Conservation (phyloP, 2,888 invertebrate species). For the Pyrrhia umbra region DNA sequence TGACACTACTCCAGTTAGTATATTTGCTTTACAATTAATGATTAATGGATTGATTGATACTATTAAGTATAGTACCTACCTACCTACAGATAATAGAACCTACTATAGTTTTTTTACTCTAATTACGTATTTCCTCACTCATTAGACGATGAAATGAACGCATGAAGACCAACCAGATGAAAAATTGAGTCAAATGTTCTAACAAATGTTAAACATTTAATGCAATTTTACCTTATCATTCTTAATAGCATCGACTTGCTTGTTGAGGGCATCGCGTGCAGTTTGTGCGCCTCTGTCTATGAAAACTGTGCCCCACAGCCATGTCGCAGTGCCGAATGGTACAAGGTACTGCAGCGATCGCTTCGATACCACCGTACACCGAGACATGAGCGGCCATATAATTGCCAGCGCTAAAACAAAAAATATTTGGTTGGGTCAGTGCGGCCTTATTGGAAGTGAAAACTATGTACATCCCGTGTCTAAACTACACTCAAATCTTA, state of each 20-base stretch:
- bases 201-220: conserved; percentile 19
- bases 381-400: conserved; percentile 95
- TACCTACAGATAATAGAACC: too few relatives aligned
- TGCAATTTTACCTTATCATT: conserved; percentile 89
- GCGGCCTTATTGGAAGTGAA: neutral
- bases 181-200: conserved; percentile 31
- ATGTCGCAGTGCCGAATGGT: conserved; percentile 95
- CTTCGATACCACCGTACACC: conserved; percentile 95
- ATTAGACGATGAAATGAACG: neutral
- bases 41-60: neutral
- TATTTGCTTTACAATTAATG: conserved; percentile 3
- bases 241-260: conserved; percentile 92
- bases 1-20: conserved; percentile 35
- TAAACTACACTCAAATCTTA: neutral
- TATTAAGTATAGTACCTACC: too few relatives aligned
- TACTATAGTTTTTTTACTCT: too few relatives aligned
- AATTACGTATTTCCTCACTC: too few relatives aligned
- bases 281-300: conserved; percentile 94
- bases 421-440: conserved; percentile 28
- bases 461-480: neutral
- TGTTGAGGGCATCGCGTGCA: conserved; percentile 93
- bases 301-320: conserved; percentile 97
- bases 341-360: conserved; percentile 95
- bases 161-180: neutral
- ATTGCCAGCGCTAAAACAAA: conserved; percentile 91